Conservation (phyloP, 2,888 invertebrate genomes). For the Bugula neritina region DNA sequence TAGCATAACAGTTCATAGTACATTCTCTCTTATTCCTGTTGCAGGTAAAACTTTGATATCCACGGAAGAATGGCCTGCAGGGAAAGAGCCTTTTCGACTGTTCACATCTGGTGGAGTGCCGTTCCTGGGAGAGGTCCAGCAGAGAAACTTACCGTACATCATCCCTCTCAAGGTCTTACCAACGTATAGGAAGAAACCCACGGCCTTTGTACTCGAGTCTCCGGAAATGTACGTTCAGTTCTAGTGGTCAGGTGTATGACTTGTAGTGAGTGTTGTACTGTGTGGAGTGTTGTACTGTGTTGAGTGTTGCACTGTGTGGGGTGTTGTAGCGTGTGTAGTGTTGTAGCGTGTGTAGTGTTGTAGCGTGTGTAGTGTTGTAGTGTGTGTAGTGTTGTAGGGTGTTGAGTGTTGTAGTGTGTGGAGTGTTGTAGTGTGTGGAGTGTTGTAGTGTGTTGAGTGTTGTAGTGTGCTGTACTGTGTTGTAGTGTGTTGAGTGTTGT, state of each 20-base stretch:
- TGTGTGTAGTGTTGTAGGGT: not conserved
- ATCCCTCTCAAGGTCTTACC: not conserved
- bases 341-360: not conserved
- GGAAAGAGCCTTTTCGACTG: not conserved
- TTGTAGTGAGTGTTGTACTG: not conserved
- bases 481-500: too few relatives aligned
- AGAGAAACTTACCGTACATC: not conserved
- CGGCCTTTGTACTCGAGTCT: not conserved
- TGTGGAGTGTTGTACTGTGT: not conserved
- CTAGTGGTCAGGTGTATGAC: not conserved
- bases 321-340: not conserved
- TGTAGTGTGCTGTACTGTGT: not conserved
- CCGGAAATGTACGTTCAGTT: not conserved
- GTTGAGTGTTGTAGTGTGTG: not conserved
- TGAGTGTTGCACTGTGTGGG: not conserved
- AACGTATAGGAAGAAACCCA: not conserved
- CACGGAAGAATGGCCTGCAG: slow-evolving; percentile 5
- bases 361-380: not conserved
- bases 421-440: not conserved
- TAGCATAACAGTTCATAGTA: too few relatives aligned
- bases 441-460: not conserved
- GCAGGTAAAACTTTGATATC: not conserved
- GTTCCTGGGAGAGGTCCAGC: not conserved
- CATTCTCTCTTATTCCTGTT: not conserved
- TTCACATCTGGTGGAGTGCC: slow-evolving; percentile 18